These are phyloP conservation scores for Melanaphis sacchari DNA, from an alignment of 1,140 invertebrate species.

Conservation along the genomic window DNA sequence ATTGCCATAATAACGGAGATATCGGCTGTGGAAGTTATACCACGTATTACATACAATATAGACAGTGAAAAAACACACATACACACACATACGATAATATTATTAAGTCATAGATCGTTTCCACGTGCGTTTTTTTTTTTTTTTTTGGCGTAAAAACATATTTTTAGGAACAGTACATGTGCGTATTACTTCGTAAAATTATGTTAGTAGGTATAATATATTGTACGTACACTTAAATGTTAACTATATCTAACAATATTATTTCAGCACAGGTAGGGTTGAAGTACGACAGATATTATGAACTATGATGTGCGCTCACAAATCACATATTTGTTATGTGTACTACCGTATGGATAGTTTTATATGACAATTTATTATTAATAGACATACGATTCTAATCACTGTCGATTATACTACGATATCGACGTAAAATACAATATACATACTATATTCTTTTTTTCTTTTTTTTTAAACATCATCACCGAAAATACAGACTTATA, in stretches of 20 bases:
- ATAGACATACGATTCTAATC: neutral
- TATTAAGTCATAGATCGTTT: neutral
- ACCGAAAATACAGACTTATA: too few species aligned
- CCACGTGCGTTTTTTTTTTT: neutral
- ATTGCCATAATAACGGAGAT: neutral
- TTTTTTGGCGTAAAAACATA: neutral
- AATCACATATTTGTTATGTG: neutral
- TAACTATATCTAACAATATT: neutral
- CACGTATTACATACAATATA: neutral
- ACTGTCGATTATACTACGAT: too few species aligned
- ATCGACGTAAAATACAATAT: too few species aligned
- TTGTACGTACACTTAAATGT: neutral
- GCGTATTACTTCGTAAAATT: too few species aligned
- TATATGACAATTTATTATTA: neutral
- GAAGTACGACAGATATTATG: neutral
- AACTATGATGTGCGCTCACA: neutral
- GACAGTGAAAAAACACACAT: too few species aligned
- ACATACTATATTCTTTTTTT: too few species aligned
- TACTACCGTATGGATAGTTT: neutral
- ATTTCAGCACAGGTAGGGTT: neutral
- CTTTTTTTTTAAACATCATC: too few species aligned
- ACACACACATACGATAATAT: neutral
- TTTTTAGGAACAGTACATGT: neutral
- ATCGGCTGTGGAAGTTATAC: neutral
- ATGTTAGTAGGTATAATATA: neutral